These are phyloP conservation scores for Erythrolamprus reginae DNA, from an alignment of 2,113 vertebrate species.

Conservation along the genomic window DNA sequence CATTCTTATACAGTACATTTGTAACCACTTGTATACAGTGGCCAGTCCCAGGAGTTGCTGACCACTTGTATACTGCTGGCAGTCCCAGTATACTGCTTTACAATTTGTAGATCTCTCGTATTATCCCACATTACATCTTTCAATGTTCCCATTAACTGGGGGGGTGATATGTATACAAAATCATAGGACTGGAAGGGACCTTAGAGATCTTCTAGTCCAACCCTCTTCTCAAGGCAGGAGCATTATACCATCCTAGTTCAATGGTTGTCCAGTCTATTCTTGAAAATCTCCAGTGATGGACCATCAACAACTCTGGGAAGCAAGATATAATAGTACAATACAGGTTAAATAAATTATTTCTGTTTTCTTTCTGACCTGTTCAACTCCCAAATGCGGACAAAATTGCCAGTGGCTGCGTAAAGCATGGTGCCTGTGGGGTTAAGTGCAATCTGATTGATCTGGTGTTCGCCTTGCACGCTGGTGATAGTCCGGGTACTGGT, in stretches of 20 bases:
- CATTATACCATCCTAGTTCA: background rate
- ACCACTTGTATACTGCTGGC: background rate
- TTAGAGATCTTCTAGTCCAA: background rate
- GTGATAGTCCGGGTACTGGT: constrained; percentile 82
- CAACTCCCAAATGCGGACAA: constrained; percentile 91
- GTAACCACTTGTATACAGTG: background rate
- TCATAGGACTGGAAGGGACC: background rate
- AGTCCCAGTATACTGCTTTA: too few relatives aligned
- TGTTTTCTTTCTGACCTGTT: constrained; percentile 73
- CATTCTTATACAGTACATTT: background rate
- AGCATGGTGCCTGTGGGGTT: constrained; percentile 84
- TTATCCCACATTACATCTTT: background rate
- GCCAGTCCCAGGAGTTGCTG: background rate
- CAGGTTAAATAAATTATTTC: background rate
- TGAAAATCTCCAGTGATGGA: background rate
- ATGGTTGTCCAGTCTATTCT: background rate
- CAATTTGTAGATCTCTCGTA: background rate
- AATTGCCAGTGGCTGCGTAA: constrained; percentile 87
- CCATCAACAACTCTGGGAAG: background rate
- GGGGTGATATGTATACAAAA: background rate
- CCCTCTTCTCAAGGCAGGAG: background rate
- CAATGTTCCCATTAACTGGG: background rate
- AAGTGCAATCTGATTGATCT: constrained; percentile 95
- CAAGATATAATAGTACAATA: background rate
- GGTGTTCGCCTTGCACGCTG: constrained; percentile 87